Conservation (phyloP, 2,113 vertebrate species). For the Gadus macrocephalus region DNA sequence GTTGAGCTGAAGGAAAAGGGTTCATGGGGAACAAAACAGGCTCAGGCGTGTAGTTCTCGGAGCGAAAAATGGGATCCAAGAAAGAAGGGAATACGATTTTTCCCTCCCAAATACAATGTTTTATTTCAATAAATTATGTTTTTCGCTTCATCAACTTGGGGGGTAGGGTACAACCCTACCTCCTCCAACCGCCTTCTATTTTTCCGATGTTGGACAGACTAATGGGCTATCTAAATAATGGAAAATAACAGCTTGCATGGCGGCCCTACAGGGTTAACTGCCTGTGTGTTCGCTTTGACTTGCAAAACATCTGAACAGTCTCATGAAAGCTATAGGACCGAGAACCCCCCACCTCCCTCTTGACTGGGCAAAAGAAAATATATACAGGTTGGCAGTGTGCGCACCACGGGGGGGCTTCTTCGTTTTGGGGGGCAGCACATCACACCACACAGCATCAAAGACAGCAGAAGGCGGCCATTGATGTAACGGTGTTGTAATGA, state of each 20-base stretch:
- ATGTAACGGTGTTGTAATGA: constrained; percentile 59
- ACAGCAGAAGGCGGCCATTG: constrained; percentile 34
- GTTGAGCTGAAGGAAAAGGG: constrained; percentile 7
- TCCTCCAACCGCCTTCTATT: background rate
- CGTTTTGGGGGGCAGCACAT: constrained; percentile 22
- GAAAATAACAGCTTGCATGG: no score
- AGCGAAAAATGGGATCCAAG: background rate
- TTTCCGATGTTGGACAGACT: no score
- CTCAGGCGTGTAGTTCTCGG: background rate
- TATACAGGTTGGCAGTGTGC: constrained; percentile 41
- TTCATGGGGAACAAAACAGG: constrained; percentile 12
- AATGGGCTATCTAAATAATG: no score
- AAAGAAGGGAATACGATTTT: background rate
- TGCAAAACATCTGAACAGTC: constrained; percentile 31
- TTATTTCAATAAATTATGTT: background rate
- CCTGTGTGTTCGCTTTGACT: constrained; percentile 29
- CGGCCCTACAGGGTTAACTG: constrained; percentile 8
- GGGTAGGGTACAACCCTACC: background rate
- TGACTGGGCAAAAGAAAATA: constrained; percentile 27
- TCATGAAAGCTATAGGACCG: constrained; percentile 39
- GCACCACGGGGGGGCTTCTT: constrained; percentile 46
- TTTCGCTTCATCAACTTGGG: background rate
- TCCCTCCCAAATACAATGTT: background rate
- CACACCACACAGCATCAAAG: constrained; percentile 50
- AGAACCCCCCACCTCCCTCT: constrained; percentile 12